Percentiles rank a stretch among this genome's conserved stretches.
phyloP scores from a whole-genome alignment of 2,113 vertebrate species.

The Tupaia tana region DNA sequence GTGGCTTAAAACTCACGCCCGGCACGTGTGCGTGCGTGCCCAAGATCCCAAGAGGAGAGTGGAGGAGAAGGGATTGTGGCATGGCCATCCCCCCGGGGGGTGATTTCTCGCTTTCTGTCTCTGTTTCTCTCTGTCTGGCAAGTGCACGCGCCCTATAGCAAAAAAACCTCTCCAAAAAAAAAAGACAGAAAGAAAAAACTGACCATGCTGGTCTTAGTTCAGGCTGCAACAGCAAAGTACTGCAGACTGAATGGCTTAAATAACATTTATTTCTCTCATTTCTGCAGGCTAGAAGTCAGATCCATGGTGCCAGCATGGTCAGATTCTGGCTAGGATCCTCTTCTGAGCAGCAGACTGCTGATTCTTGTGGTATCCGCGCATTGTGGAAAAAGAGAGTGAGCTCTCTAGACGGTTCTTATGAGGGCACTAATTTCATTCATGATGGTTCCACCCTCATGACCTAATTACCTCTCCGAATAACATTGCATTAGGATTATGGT shows the following conservation, averaged over 20 bases:
- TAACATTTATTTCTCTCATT: background rate
- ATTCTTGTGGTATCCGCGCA: background rate
- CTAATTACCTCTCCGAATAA: background rate
- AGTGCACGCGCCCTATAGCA: no score
- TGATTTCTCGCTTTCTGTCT: no score
- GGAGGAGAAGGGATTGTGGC: no score
- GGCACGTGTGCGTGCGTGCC: no score
- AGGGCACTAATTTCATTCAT: background rate
- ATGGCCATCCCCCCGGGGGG: no score
- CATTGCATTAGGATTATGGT: background rate
- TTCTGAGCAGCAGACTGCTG: background rate
- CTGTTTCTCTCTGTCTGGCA: no score
- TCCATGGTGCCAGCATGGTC: background rate
- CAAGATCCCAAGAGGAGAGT: no score
- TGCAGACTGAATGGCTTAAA: background rate
- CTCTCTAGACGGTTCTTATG: background rate
- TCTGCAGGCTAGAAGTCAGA: background rate
- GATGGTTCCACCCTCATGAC: background rate
- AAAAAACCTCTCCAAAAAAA: background rate
- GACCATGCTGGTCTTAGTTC: background rate
- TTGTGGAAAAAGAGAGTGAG: background rate
- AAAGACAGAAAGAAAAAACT: background rate
- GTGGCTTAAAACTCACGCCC: no score
- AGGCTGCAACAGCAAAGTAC: background rate
- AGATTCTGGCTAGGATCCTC: background rate